Conservation (phyloP, 2,113 vertebrate genomes). For the Gymnorhina tibicen region DNA sequence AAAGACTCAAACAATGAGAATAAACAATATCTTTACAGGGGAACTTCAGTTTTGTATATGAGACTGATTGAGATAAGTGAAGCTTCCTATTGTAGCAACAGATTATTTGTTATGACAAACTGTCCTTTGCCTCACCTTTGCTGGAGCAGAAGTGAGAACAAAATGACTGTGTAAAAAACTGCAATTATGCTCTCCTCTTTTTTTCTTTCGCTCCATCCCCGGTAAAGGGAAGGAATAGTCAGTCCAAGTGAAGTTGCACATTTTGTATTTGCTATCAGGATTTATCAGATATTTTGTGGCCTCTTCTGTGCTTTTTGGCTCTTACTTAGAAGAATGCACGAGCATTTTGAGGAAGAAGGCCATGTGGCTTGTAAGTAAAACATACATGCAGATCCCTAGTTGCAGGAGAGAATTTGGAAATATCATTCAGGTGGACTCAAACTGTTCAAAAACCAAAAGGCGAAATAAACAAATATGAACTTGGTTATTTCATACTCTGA, state of each 20-base stretch:
- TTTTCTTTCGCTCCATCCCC: background rate
- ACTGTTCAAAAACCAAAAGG: background rate
- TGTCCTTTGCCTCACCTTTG: background rate
- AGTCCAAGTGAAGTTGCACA: background rate
- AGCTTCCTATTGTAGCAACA: background rate
- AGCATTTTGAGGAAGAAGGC: background rate
- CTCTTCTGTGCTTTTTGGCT: background rate
- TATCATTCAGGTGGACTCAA: background rate
- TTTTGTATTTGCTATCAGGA: background rate
- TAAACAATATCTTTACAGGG: background rate
- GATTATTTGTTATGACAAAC: background rate
- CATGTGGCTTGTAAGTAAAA: background rate
- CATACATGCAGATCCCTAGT: background rate
- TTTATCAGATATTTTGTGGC: background rate
- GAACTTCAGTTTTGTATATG: background rate
- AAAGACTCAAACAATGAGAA: background rate
- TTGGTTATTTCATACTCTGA: background rate
- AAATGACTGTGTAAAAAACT: background rate
- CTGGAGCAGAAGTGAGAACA: background rate
- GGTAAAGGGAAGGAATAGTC: background rate
- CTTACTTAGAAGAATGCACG: background rate
- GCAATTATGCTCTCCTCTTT: background rate
- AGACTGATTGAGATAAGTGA: background rate
- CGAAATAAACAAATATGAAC: conserved; percentile 10
- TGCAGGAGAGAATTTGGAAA: background rate